phyloP scores from a whole-genome alignment of 1,140 invertebrate species.

The Cylas formicarius region DNA sequence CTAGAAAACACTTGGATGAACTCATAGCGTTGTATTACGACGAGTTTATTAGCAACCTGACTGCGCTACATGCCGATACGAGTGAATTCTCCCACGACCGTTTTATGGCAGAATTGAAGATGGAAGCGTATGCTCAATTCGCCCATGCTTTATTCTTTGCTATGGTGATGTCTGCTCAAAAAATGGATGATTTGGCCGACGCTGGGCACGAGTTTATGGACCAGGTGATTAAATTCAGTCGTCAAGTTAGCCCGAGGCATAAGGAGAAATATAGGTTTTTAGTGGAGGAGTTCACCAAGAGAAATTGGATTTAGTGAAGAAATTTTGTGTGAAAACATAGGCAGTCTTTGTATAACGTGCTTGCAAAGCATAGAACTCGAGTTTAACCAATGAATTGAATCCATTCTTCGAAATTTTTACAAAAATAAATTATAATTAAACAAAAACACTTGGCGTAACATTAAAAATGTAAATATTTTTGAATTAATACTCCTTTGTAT shows the following conservation, averaged over 20 bases:
- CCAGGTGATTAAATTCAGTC: conserved; percentile 1
- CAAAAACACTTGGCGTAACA: too few relatives aligned
- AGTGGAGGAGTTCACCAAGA: background rate
- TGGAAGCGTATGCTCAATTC: background rate
- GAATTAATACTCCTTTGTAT: too few relatives aligned
- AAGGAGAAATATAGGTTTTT: conserved; percentile 10
- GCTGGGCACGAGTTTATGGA: background rate
- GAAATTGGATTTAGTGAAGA: conserved; percentile 6
- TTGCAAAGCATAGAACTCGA: too few relatives aligned
- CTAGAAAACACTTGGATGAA: conserved; percentile 38
- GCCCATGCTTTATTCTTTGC: conserved; percentile 4
- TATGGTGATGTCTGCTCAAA: conserved; percentile 5
- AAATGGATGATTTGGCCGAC: conserved; percentile 1
- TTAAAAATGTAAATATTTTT: too few relatives aligned
- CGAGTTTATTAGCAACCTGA: conserved; percentile 35
- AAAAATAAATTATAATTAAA: too few relatives aligned
- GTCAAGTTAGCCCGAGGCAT: background rate
- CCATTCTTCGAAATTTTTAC: too few relatives aligned
- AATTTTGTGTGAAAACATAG: too few relatives aligned
- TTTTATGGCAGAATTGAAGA: conserved; percentile 14
- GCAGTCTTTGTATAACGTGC: too few relatives aligned
- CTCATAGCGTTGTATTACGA: conserved; percentile 46
- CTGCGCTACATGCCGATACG: conserved; percentile 11
- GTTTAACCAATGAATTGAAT: too few relatives aligned
- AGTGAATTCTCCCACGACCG: conserved; percentile 12